A percentile compares a stretch with the other conserved stretches of the same genome.
These are phyloP conservation scores for Bungarus multicinctus DNA, from an alignment of 2,113 vertebrate species.

Conservation along the genomic window DNA sequence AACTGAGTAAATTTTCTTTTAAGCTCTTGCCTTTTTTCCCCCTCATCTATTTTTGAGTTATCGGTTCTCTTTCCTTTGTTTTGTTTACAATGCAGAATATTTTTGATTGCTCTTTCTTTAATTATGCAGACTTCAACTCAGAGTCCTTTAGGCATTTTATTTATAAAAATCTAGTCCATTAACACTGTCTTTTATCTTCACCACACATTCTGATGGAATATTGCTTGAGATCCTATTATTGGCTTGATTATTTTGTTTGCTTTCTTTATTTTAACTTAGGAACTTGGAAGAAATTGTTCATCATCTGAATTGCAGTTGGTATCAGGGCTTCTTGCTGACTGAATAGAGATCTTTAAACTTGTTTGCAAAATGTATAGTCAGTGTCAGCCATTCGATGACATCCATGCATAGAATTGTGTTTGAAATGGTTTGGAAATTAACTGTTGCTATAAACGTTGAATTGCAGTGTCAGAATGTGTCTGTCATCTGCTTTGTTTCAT, in stretches of 20 bases:
- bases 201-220: neutral
- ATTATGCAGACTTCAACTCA: neutral
- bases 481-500: neutral
- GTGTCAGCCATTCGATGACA: neutral
- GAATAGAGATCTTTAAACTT: neutral
- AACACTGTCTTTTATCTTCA: neutral
- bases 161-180: neutral
- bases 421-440: neutral
- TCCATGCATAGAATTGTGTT: neutral
- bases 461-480: neutral
- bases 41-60: neutral
- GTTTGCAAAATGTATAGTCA: neutral
- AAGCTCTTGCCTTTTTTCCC: neutral
- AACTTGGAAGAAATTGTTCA: neutral
- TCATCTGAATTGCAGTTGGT: neutral
- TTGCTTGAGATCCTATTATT: neutral
- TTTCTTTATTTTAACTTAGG: neutral
- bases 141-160: neutral
- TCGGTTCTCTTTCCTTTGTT: neutral
- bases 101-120: neutral
- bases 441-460: neutral
- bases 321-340: neutral
- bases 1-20: neutral
- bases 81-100: neutral
- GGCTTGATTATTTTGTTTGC: neutral